phyloP scores from a whole-genome alignment of 2,888 invertebrate species.

The Rosalia funebris region DNA sequence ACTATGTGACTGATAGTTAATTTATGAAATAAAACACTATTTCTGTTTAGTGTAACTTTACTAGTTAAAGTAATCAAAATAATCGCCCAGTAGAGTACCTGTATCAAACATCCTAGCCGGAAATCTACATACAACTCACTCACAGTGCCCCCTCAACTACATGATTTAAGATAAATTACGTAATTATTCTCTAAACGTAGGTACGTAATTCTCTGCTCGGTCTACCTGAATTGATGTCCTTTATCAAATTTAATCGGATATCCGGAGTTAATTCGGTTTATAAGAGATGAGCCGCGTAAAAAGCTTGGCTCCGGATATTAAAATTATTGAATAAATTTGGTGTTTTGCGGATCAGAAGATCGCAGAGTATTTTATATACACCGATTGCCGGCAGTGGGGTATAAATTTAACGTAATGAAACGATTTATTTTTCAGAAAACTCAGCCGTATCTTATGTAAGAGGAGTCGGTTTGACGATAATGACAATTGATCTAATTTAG shows the following conservation, averaged over 20 bases:
- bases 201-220: not conserved
- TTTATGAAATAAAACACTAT: no score
- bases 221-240: slow-evolving; percentile 7
- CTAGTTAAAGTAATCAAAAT: no score
- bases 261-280: slow-evolving; percentile 1
- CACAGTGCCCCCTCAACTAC: no score
- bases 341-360: not conserved
- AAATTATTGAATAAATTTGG: slow-evolving; percentile 2
- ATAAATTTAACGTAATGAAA: not conserved
- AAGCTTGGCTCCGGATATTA: not conserved
- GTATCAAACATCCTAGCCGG: no score
- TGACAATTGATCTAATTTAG: no score
- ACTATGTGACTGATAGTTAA: no score
- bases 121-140: no score
- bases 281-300: slow-evolving; percentile 1
- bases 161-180: slow-evolving; percentile 12
- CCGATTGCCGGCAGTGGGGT: not conserved
- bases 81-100: no score
- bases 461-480: no score
- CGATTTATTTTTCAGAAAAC: not conserved
- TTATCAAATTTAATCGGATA: slow-evolving; percentile 10
- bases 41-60: no score
- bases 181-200: slow-evolving; percentile 1
- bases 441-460: no score
- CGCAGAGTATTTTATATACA: not conserved